A percentile compares a stretch with the other conserved stretches of the same genome.
phyloP scores from a whole-genome alignment of 2,113 vertebrate genomes.

The Hemibagrus wyckioides region DNA sequence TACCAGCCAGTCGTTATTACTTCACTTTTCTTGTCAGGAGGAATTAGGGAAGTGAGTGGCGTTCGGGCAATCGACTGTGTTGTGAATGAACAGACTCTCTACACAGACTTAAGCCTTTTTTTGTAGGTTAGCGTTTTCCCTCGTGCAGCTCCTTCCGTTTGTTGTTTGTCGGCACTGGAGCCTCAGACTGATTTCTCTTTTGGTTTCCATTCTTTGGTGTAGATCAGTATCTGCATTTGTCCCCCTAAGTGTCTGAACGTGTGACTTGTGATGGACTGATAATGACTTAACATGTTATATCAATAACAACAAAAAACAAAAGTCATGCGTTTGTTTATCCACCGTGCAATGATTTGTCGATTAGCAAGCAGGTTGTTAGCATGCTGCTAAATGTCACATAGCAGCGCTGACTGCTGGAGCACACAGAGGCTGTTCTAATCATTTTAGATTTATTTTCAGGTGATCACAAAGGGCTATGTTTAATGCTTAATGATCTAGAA shows the following conservation, averaged over 20 bases:
- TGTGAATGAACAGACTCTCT: conserved; percentile 14
- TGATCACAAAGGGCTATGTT: neutral
- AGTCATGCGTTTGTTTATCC: neutral
- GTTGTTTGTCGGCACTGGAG: neutral
- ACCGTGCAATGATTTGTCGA: neutral
- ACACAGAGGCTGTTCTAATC: neutral
- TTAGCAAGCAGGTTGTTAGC: neutral
- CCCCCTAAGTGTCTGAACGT: neutral
- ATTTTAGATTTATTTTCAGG: neutral
- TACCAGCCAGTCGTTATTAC: neutral
- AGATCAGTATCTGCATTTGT: neutral
- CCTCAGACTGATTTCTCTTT: conserved; percentile 31
- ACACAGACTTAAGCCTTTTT: neutral
- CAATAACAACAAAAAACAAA: neutral
- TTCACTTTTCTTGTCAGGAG: neutral
- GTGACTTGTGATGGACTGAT: neutral
- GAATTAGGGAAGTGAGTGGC: neutral
- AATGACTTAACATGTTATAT: neutral
- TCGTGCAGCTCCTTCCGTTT: neutral
- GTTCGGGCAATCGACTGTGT: neutral
- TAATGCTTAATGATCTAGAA: neutral
- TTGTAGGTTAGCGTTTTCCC: neutral
- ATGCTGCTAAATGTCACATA: neutral
- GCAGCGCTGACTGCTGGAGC: neutral
- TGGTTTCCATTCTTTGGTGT: conserved; percentile 1